Evolutionary conservation across 2,797 vertebrate species (phyloP).

Genomic region (Rachycentron canadum): DNA sequence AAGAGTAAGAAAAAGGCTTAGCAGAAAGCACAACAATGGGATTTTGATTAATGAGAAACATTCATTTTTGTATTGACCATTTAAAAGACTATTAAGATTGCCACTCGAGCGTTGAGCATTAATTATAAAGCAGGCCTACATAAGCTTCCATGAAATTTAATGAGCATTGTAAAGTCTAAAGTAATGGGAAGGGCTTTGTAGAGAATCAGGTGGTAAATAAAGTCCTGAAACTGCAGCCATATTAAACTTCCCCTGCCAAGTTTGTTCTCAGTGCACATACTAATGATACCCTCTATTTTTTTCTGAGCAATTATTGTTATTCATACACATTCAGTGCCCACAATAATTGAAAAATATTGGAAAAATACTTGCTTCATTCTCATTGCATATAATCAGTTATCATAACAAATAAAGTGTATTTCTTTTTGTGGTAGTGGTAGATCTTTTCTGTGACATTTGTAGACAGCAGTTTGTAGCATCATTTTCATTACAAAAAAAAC

Average conservation of each 20-base stretch:
- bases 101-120: slow-evolving; percentile 83
- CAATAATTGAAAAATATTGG: neutral
- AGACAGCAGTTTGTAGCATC: neutral
- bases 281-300: slow-evolving; percentile 35
- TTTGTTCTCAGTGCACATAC: slow-evolving; percentile 48
- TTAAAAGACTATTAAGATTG: slow-evolving; percentile 86
- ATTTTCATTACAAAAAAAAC: neutral
- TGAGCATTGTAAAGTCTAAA: slow-evolving; percentile 77
- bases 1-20: slow-evolving; percentile 46
- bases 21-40: slow-evolving; percentile 70
- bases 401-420: neutral
- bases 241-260: slow-evolving; percentile 53
- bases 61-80: slow-evolving; percentile 83
- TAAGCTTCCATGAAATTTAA: slow-evolving; percentile 86
- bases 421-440: neutral
- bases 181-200: slow-evolving; percentile 57
- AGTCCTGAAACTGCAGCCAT: slow-evolving; percentile 64
- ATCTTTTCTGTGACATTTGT: neutral
- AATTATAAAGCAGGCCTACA: slow-evolving; percentile 80
- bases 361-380: neutral
- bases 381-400: neutral
- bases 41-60: slow-evolving; percentile 83
- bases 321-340: neutral
- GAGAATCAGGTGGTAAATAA: slow-evolving; percentile 64
- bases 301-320: slow-evolving; percentile 5